Evolutionary conservation across 2,888 invertebrate species (phyloP).

Genomic region (Pyrocoelia pectoralis): DNA sequence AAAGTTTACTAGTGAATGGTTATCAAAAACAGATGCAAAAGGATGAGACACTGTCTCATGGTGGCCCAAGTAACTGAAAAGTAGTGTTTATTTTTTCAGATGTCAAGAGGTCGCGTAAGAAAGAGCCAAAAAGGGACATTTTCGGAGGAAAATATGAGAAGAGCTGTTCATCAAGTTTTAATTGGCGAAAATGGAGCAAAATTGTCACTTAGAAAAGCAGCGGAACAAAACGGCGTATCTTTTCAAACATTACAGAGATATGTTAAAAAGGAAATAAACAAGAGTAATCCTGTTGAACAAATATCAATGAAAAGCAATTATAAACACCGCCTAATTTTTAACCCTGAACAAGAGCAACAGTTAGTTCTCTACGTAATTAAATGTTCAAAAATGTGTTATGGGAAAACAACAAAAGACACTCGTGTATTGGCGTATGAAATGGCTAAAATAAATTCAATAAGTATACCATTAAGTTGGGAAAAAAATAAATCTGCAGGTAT

Average conservation of each 20-base stretch:
- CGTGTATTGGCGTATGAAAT: slow-evolving; percentile 27
- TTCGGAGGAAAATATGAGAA: slow-evolving; percentile 18
- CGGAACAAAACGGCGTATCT: slow-evolving; percentile 14
- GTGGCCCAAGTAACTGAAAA: slow-evolving; percentile 2
- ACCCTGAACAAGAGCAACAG: slow-evolving; percentile 5
- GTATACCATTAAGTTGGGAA: slow-evolving; percentile 27
- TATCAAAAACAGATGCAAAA: too few relatives aligned
- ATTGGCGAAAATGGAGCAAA: slow-evolving; percentile 14
- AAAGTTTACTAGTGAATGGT: too few relatives aligned
- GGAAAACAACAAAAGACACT: slow-evolving; percentile 19
- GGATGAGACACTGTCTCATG: too few relatives aligned
- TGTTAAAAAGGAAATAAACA: slow-evolving; percentile 8
- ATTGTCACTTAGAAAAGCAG: slow-evolving; percentile 23
- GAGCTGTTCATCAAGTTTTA: slow-evolving; percentile 21
- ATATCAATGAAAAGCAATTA: too few relatives aligned
- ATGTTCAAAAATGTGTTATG: slow-evolving; percentile 29
- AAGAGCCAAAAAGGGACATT: slow-evolving; percentile 5
- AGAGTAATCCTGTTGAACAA: too few relatives aligned
- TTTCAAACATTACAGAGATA: slow-evolving; percentile 25
- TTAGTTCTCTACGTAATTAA: slow-evolving; percentile 16
- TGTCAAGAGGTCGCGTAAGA: slow-evolving; percentile 2
- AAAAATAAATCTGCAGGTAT: too few relatives aligned
- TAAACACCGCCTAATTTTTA: slow-evolving; percentile 21
- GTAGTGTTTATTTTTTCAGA: slow-evolving; percentile 1
- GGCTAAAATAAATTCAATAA: slow-evolving; percentile 21